A percentile compares a stretch with the other conserved stretches of the same genome.
Evolutionary conservation across 2,888 invertebrate genomes (phyloP).

Genomic region (Melanotus villosus): DNA sequence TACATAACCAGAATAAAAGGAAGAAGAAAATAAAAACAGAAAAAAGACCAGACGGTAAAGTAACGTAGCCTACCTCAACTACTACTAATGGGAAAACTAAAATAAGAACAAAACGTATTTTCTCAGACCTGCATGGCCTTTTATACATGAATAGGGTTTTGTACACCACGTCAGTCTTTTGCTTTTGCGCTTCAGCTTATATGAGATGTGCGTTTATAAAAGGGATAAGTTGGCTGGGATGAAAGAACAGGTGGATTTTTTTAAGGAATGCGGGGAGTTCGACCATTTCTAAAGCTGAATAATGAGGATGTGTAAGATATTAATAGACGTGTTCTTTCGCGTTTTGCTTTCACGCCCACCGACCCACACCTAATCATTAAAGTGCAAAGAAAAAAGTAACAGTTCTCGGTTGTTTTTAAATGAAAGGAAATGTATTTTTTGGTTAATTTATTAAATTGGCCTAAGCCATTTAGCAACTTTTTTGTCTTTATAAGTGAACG

Average conservation of each 20-base stretch:
- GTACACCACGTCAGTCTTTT: neutral
- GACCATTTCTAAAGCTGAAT: conserved; percentile 9
- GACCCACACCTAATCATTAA: conserved; percentile 3
- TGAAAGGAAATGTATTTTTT: no score
- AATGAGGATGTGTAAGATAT: conserved; percentile 22
- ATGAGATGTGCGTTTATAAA: neutral
- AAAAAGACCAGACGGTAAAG: conserved; percentile 9
- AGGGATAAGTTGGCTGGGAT: neutral
- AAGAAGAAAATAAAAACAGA: conserved; percentile 9
- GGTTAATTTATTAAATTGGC: no score
- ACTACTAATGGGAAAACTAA: conserved; percentile 18
- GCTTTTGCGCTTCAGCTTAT: neutral
- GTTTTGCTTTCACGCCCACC: conserved; percentile 17
- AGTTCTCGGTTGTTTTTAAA: neutral
- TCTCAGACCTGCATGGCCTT: neutral
- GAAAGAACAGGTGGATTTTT: conserved; percentile 19
- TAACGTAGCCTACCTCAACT: conserved; percentile 16
- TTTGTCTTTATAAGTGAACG: no score
- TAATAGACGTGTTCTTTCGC: conserved; percentile 16
- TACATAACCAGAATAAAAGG: conserved; percentile 20
- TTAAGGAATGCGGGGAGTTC: conserved; percentile 4
- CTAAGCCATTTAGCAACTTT: no score
- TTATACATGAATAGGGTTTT: neutral
- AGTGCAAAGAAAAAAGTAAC: neutral
- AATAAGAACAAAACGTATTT: neutral